Evolutionary conservation across 1,140 invertebrate species (phyloP).

Genomic region (Magallana gigas): DNA sequence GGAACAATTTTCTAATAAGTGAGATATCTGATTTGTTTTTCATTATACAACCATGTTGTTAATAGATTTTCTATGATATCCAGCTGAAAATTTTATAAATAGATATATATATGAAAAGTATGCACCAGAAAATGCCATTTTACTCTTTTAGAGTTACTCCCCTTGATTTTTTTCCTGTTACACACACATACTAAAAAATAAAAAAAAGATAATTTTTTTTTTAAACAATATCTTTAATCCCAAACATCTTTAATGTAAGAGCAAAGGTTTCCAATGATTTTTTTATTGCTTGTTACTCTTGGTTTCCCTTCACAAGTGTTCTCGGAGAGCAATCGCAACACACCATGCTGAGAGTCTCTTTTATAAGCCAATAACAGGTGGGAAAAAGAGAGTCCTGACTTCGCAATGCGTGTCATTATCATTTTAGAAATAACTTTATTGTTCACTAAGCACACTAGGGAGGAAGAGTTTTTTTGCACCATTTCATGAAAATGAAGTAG

Average conservation of each 20-base stretch:
- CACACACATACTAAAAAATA: neutral
- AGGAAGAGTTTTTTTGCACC: neutral
- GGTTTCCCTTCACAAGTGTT: neutral
- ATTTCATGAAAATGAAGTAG: neutral
- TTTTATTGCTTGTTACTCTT: neutral
- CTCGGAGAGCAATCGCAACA: neutral
- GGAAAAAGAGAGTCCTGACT: neutral
- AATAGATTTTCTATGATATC: neutral
- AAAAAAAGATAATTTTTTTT: neutral
- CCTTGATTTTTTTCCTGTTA: neutral
- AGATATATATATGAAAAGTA: neutral
- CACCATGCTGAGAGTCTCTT: neutral
- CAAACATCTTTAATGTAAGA: neutral
- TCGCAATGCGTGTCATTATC: neutral
- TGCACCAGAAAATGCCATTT: neutral
- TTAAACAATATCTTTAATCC: neutral
- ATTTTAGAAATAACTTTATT: neutral
- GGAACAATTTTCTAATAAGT: neutral
- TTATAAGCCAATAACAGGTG: neutral
- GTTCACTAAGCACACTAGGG: neutral
- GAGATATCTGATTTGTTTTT: neutral
- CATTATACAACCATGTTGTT: neutral
- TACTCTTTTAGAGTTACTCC: neutral
- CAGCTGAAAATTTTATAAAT: neutral
- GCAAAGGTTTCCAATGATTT: constrained; percentile 1